A percentile compares a stretch with the other conserved stretches of the same genome.
These are phyloP conservation scores for Tenthredo notha DNA, from an alignment of 2,888 invertebrate species.

Conservation along the genomic window DNA sequence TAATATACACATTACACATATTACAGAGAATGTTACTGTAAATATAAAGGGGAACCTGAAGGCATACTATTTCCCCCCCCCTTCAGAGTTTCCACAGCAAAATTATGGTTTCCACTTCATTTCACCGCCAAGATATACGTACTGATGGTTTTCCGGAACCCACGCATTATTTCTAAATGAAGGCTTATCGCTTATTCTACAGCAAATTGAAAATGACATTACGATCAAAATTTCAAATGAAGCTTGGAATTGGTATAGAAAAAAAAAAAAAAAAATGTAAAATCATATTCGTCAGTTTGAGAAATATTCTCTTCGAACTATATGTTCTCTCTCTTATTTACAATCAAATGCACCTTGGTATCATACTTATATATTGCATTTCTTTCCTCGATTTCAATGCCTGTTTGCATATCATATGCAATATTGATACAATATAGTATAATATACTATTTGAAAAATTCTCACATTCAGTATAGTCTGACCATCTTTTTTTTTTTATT, in stretches of 20 bases:
- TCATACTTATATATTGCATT: not conserved
- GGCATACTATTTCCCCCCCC: not conserved
- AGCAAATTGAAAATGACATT: constrained; percentile 19
- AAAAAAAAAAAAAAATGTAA: too few relatives aligned
- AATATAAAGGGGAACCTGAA: not conserved
- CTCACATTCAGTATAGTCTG: too few relatives aligned
- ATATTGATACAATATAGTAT: too few relatives aligned
- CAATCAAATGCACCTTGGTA: not conserved
- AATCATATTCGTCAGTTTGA: not conserved
- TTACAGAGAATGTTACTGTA: not conserved
- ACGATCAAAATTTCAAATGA: not conserved
- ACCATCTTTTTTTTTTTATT: not conserved
- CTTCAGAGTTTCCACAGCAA: not conserved
- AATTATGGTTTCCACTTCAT: constrained; percentile 35
- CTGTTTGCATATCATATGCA: too few relatives aligned
- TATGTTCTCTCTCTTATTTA: not conserved
- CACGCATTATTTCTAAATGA: not conserved
- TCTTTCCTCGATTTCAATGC: not conserved
- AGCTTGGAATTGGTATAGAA: not conserved
- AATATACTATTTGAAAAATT: too few relatives aligned
- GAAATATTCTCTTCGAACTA: not conserved
- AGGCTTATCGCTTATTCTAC: constrained; percentile 9
- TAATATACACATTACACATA: not conserved
- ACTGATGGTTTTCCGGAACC: not conserved
- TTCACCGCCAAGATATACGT: constrained; percentile 6